Evolutionary conservation across 2,113 vertebrate genomes (phyloP).

Genomic region (Microcebus murinus): DNA sequence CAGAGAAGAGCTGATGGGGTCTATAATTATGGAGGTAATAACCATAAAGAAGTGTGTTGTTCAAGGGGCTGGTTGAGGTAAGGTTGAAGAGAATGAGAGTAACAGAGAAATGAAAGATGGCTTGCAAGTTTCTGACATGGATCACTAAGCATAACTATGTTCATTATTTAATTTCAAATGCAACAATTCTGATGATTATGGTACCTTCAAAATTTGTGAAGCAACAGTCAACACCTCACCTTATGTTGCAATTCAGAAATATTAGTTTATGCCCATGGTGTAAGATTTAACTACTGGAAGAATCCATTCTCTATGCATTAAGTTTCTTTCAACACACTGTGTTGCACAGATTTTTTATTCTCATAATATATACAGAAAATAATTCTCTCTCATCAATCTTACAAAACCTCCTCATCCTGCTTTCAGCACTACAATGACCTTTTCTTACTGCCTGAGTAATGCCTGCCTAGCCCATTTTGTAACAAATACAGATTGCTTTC

Average conservation of each 20-base stretch:
- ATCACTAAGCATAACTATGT: background rate
- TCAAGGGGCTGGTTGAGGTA: background rate
- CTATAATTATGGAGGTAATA: background rate
- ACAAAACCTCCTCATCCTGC: constrained; percentile 65
- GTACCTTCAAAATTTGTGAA: constrained; percentile 44
- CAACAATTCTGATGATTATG: background rate
- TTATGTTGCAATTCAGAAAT: background rate
- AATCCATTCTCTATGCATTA: constrained; percentile 29
- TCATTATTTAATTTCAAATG: background rate
- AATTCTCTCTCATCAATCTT: constrained; percentile 80
- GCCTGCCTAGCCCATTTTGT: constrained; percentile 75
- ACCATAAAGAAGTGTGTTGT: background rate
- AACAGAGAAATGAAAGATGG: background rate
- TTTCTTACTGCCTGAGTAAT: constrained; percentile 83
- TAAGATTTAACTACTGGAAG: constrained; percentile 49
- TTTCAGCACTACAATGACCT: constrained; percentile 82
- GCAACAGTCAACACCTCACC: background rate
- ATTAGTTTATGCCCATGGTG: background rate
- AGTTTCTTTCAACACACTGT: constrained; percentile 58
- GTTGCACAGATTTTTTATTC: background rate
- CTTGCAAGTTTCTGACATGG: background rate
- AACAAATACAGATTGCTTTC: constrained; percentile 85
- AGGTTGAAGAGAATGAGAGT: background rate
- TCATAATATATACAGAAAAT: constrained; percentile 79
- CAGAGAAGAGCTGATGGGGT: background rate